Conservation (phyloP, 2,113 vertebrate genomes). For the Coreoperca whiteheadi region DNA sequence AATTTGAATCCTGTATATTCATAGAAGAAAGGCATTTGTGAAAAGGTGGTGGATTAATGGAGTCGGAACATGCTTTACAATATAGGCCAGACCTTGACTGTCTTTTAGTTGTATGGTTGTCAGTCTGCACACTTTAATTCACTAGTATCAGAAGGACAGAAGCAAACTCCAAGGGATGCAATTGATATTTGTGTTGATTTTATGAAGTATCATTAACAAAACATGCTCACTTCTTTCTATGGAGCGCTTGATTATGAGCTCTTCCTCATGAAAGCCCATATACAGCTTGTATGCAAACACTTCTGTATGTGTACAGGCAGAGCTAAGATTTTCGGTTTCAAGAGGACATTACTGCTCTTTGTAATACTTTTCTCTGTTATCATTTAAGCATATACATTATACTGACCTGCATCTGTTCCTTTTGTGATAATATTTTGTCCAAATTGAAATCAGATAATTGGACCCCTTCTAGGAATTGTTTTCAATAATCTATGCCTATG, state of each 20-base stretch:
- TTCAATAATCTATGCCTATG: not conserved
- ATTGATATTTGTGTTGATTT: slow-evolving; percentile 66
- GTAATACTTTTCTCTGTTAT: not conserved
- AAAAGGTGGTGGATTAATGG: slow-evolving; percentile 82
- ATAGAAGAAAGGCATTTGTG: slow-evolving; percentile 77
- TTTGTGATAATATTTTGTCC: not conserved
- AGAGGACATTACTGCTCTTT: not conserved
- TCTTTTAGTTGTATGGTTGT: slow-evolving; percentile 75
- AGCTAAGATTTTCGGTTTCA: not conserved
- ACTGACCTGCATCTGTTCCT: not conserved
- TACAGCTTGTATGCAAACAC: slow-evolving; percentile 6
- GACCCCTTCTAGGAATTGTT: not conserved
- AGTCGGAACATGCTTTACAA: slow-evolving; percentile 71
- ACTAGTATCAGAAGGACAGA: slow-evolving; percentile 75
- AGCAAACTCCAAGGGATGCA: slow-evolving; percentile 54
- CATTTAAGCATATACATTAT: not conserved
- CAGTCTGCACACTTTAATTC: slow-evolving; percentile 74
- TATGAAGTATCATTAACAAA: slow-evolving; percentile 63
- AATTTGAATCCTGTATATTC: slow-evolving; percentile 81
- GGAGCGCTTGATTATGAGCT: slow-evolving; percentile 14
- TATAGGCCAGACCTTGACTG: slow-evolving; percentile 79
- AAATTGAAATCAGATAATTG: not conserved
- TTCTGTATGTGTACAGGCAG: not conserved
- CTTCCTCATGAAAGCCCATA: slow-evolving; percentile 4
- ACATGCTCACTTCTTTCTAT: slow-evolving; percentile 29